Conservation (phyloP, 2,888 invertebrate genomes). For the Zaprionus lineosus region DNA sequence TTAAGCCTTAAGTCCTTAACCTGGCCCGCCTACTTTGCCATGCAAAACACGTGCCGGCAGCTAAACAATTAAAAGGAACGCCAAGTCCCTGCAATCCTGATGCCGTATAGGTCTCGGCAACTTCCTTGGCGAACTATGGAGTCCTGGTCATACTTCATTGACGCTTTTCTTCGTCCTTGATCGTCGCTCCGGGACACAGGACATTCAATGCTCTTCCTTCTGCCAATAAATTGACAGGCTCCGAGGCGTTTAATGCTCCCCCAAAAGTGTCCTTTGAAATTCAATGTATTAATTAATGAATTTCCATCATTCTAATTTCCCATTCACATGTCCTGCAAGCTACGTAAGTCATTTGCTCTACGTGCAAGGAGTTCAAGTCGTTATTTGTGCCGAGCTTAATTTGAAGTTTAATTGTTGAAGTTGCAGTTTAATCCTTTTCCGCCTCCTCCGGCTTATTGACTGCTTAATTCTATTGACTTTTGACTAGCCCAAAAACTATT, state of each 20-base stretch:
- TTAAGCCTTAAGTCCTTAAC: constrained; percentile 13
- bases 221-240: constrained; percentile 47
- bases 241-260: constrained; percentile 11
- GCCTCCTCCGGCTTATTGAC: too few species aligned
- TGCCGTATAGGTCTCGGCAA: constrained; percentile 1
- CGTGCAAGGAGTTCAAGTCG: too few species aligned
- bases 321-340: background rate
- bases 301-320: background rate
- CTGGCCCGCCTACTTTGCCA: constrained; percentile 23
- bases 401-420: background rate
- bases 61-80: constrained; percentile 66
- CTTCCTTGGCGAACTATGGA: constrained; percentile 5
- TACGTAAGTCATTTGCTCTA: too few species aligned
- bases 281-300: constrained; percentile 10
- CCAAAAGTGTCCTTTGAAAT: constrained; percentile 32
- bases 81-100: constrained; percentile 17
- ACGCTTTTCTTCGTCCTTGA: constrained; percentile 26
- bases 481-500: too few species aligned
- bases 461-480: too few species aligned
- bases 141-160: constrained; percentile 35
- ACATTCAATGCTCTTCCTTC: constrained; percentile 63
- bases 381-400: too few species aligned
- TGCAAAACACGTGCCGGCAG: constrained; percentile 67
- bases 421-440: too few species aligned
- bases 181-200: background rate